Base-by-base conservation (phyloP, 23 tunicate genomes). In the Clavelina lepadiformis region DNA sequence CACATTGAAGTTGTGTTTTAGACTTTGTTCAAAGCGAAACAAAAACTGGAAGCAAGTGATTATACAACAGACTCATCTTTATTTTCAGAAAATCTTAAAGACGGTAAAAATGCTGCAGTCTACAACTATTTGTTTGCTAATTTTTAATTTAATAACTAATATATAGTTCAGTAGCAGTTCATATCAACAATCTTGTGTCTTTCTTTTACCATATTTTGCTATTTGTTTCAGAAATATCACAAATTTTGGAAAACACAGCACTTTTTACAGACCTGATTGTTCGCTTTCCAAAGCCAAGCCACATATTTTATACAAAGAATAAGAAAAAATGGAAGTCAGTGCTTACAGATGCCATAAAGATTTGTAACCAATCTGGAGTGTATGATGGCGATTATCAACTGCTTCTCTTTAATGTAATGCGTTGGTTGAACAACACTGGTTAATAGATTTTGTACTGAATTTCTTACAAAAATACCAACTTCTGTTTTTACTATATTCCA, bases 241-340 rank as follows among this genome's bases (percentile, higher is more conserved):
- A 72, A 35, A 74, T 89, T 0, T 60, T 89, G 55, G 97, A 89
- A 61, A 89, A 81, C 68, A 89, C 97, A 2, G 89, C 97, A 5
- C 53, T 89, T 19, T 89, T 89, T 57, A 65, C 97, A 45, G 97
- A 89, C 57, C 30, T 89, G 18, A 63, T 89, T 69, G 85, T 89
- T 3, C 69, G 97, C 8, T 89, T 89, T 56, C 97, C 97, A 19
- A 35, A 67, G 31, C 66, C 76, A 24, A 45, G 76, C 29, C 82
- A 67, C 18, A 41, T 35, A 24, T 65, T 82, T 31, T 70, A 65
- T 33, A 37, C 75, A 55, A 56, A 69, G 61, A 70, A 81, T n/a
- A 35, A 34, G 32, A 74, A 58, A 34, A 20, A 5, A 13, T 89
- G 97, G 97, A 74, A 68, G 30, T 58, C 44, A 23, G 58, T 52